A percentile compares a stretch with the other conserved stretches of the same genome.
Conservation (phyloP, 2,113 vertebrate genomes). For the Oncorhynchus kisutch region DNA sequence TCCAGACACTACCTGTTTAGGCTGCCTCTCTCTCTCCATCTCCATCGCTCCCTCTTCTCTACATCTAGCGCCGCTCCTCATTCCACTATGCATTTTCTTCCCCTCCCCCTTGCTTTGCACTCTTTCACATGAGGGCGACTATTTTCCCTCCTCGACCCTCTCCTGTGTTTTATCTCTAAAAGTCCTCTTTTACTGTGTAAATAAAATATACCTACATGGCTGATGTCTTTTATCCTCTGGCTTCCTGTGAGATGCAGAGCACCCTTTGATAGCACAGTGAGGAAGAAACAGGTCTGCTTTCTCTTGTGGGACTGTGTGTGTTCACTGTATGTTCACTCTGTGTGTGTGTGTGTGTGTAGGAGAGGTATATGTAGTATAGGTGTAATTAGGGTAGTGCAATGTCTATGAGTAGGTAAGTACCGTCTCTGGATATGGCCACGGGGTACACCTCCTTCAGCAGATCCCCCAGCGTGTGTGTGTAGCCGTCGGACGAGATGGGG, state of each 20-base stretch:
- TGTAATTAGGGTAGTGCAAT: background rate
- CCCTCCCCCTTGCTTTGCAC: conserved; percentile 4
- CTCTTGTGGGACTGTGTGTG: background rate
- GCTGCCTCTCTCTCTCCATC: conserved; percentile 46
- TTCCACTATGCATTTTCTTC: conserved; percentile 2
- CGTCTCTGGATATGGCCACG: conserved; percentile 79
- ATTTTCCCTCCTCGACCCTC: background rate
- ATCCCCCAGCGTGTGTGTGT: conserved; percentile 85
- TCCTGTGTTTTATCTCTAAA: conserved; percentile 35
- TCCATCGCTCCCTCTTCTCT: conserved; percentile 11
- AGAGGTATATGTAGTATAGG: too few relatives aligned
- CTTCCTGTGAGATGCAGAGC: conserved; percentile 10
- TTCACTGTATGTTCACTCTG: background rate
- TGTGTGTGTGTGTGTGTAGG: conserved; percentile 15
- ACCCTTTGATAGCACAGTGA: background rate
- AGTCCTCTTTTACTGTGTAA: conserved; percentile 20
- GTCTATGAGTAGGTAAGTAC: conserved; percentile 65
- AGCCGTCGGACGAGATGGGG: conserved; percentile 85
- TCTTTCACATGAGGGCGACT: conserved; percentile 13
- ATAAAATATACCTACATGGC: conserved; percentile 18
- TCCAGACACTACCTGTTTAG: conserved; percentile 69
- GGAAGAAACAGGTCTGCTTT: background rate
- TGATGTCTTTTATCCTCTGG: background rate
- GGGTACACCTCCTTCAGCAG: conserved; percentile 90
- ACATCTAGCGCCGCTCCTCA: background rate